phyloP scores from a whole-genome alignment of 64 coral and sea anemone genomes.

The Platygyra sinensis region DNA sequence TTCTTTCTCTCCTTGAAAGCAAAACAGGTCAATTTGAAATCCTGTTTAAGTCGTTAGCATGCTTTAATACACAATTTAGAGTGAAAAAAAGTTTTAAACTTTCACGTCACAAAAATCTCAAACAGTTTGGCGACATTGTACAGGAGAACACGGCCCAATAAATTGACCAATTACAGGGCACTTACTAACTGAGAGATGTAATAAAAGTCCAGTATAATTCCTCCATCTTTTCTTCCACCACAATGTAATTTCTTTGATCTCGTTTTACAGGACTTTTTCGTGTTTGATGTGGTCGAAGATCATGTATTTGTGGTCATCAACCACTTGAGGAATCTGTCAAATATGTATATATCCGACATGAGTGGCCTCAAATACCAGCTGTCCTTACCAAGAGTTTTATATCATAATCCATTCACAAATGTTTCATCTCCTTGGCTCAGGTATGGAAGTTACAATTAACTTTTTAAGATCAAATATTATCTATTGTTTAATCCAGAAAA shows the following conservation, averaged over 20 bases:
- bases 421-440: conserved; percentile 95
- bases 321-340: conserved; percentile 83
- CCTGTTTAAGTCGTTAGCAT: too few relatives aligned
- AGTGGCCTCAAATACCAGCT: conserved; percentile 71
- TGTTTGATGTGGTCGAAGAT: conserved; percentile 81
- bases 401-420: conserved; percentile 95
- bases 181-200: too few relatives aligned
- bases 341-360: conserved; percentile 87
- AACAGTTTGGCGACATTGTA: too few relatives aligned
- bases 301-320: conserved; percentile 92
- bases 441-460: conserved; percentile 30
- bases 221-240: not conserved
- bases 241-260: not conserved
- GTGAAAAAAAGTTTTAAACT: too few relatives aligned
- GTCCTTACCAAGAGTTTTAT: conserved; percentile 88
- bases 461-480: not conserved
- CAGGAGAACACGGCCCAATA: too few relatives aligned
- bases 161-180: too few relatives aligned
- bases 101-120: too few relatives aligned
- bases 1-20: too few relatives aligned
- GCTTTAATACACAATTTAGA: too few relatives aligned
- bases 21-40: too few relatives aligned
- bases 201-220: not conserved
- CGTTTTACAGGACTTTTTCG: conserved; percentile 78
- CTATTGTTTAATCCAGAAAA: too few relatives aligned